A percentile compares a stretch with the other conserved stretches of the same genome.
Evolutionary conservation across 2,113 vertebrate genomes (phyloP).

Genomic region (Hippocampus abdominalis): DNA sequence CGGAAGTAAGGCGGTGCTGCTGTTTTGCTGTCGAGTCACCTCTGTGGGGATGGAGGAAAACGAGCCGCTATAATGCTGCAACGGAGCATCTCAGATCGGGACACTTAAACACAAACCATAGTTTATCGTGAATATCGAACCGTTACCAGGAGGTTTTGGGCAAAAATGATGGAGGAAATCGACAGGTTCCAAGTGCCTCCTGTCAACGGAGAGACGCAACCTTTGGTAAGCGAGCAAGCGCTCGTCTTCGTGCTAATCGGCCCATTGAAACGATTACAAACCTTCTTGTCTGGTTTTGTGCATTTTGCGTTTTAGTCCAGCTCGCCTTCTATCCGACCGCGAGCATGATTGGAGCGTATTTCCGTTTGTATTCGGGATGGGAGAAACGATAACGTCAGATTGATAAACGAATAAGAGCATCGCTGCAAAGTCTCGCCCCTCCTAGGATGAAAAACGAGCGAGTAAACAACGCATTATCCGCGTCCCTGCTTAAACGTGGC

Average conservation of each 20-base stretch:
- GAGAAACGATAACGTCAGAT: constrained; percentile 8
- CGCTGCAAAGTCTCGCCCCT: constrained; percentile 9
- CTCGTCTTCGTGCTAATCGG: constrained; percentile 12
- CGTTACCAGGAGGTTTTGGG: constrained; percentile 40
- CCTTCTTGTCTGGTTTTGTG: too few relatives aligned
- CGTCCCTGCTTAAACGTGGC: not conserved
- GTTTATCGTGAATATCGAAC: constrained; percentile 14
- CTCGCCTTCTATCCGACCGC: not conserved
- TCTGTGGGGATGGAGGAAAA: constrained; percentile 67
- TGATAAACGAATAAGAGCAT: constrained; percentile 10
- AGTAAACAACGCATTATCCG: not conserved
- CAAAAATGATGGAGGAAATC: constrained; percentile 94
- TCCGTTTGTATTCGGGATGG: not conserved
- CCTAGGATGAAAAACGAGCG: not conserved
- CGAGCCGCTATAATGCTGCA: constrained; percentile 58
- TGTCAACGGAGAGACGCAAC: constrained; percentile 89
- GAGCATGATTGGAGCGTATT: not conserved
- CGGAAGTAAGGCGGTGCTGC: constrained; percentile 70
- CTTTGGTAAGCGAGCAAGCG: constrained; percentile 78
- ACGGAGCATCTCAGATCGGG: constrained; percentile 21
- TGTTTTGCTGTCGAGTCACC: constrained; percentile 77
- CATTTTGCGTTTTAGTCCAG: not conserved
- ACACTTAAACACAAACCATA: constrained; percentile 7
- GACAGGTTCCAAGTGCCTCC: constrained; percentile 92
- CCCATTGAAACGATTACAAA: not conserved